Evolutionary conservation across 2,113 vertebrate genomes (phyloP), one percentile per base, ranked within the genome.

Genomic region (Coptodon rendalli): DNA sequence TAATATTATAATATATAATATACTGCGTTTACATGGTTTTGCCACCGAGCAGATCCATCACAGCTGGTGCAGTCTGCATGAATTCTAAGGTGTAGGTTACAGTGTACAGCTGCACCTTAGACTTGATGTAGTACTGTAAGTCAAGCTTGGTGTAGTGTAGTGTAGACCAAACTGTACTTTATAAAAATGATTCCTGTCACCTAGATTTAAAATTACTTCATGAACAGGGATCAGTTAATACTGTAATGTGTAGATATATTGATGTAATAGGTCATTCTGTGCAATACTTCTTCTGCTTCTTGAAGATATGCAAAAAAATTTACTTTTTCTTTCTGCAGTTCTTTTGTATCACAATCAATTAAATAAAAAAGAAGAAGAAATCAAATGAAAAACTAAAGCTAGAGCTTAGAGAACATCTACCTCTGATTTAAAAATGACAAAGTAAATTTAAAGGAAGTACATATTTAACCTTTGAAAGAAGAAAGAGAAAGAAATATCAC

Each of bases 331-430:
- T 66, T 66, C 34, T 66, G 1, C 61, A 22, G 61, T 66, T 66
- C 0, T 38, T 66, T 66, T 66, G 11, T 38, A 66, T 66, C 34
- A 38, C 19, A 22, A 66, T n/a, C 22, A 8, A 66, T 22, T 38
- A 13, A 5, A 12, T 2, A 0, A 2, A 0, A 31, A 9, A 63
- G 2, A 19, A n/a, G 31, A 66, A 36, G 17, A 66, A 66, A 12
- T 66, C 31, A 66, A n/a, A 66, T 38, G 61, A 66, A 11, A 66
- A 66, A 5, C 6, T 66, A 66, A 66, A 66, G 34, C 61, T 38
- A 66, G 6, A 66, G 6, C n/a, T 66, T 38, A 12, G 10, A 66
- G 17, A 38, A 38, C 31, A 66, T 66, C 6, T 66, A n/a, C 61
- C 31, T n/a, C 61, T 38, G 61, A 38, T 66, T 38, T 66, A 38